Conservation (phyloP, 2,797 vertebrate genomes). For the Sebastes itinus region DNA sequence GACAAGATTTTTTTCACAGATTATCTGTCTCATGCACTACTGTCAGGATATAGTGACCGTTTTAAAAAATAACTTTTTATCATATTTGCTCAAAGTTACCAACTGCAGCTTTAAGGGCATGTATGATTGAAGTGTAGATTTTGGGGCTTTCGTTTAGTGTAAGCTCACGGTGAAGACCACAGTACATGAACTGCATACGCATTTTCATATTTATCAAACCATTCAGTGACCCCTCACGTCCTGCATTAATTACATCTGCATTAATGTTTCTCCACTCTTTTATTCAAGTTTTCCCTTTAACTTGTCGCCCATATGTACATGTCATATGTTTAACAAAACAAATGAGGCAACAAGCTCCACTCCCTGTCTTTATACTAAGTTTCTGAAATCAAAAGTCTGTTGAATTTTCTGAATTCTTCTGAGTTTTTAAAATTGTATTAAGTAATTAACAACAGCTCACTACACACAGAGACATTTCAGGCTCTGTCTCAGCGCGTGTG, state of each 20-base stretch:
- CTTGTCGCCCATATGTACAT: background rate
- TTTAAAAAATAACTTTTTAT: no score
- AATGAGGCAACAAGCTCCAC: background rate
- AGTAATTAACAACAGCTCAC: background rate
- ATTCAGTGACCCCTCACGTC: background rate
- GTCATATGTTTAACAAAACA: background rate
- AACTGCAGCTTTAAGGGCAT: background rate
- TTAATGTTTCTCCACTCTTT: background rate
- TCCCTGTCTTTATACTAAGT: background rate
- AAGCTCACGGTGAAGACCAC: background rate
- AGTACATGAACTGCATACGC: background rate
- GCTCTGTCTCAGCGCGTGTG: background rate
- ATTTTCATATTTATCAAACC: background rate
- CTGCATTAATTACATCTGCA: background rate
- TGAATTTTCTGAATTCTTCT: background rate
- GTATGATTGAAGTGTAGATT: background rate
- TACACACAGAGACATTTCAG: background rate
- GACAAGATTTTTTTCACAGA: no score
- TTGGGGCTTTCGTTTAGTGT: background rate
- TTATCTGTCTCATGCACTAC: no score
- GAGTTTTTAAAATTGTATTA: background rate
- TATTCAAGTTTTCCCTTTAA: background rate
- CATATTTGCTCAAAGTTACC: background rate
- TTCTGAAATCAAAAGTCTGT: background rate
- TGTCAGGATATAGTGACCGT: no score